Evolutionary conservation across 2,888 invertebrate species (phyloP), one percentile per base, ranked within the genome.

Genomic region (Amaurobius ferox): DNA sequence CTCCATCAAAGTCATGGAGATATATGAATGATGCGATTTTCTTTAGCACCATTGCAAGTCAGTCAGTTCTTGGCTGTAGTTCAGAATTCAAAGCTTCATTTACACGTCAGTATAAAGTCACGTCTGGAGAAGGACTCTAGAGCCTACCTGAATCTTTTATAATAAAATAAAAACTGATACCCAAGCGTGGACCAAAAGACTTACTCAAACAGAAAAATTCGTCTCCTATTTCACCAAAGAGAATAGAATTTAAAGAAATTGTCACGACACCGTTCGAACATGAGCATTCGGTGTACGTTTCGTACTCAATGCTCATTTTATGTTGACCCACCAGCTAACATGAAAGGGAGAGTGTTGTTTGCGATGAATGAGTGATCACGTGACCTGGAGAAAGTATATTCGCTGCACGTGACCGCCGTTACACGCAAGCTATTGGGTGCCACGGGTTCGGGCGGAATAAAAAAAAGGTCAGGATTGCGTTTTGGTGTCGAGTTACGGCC

Each of bases 261-360:
- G 44, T 44, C 44, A 35, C 5, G 6, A 11, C 11, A 35, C 5
- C 11, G 6, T 35, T 16, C 16, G 9, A 16, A 44, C 35, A 5
- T 2, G 23, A 55, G 23, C n/a, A 55, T 55, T 23, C 55, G 19
- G 19, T 19, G 55, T 55, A 3, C 23, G 7, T 23, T 44, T 44
- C 6, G 6, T 5, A 11, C 2, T 13, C 16, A 16, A 55, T 55
- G 55, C 55, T 55, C 55, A 55, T 55, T 55, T 55, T 11, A 55
- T 55, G 55, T 55, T 55, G 55, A 55, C 55, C 55, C 55, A 55
- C 55, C 55, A 55, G 23, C 55, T 55, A 55, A 28, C 62, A 35
- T 73, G 73, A 61, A 73, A 62, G 26, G 26, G 61, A 30, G 55
- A 55, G 19, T 72, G 13, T 55, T 48, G 32, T 72, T 32, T 32